Evolutionary conservation across 2,797 vertebrate species (phyloP).

Genomic region (Muraenolepis orangiensis): DNA sequence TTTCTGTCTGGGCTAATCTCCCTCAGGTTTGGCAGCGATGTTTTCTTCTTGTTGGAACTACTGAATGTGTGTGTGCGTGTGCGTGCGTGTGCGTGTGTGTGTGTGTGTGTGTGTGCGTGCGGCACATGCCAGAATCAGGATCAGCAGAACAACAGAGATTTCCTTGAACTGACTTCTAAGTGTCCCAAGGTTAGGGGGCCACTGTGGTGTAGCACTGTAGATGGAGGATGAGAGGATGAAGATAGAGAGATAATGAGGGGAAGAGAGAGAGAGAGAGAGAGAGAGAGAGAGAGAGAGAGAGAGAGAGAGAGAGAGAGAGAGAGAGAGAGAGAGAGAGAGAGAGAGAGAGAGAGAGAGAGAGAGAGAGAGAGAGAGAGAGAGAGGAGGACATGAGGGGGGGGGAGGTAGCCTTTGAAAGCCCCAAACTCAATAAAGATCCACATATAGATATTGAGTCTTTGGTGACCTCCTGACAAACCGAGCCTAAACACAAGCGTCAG

Average conservation of each 20-base stretch:
- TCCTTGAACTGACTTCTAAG: neutral
- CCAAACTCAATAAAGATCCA: neutral
- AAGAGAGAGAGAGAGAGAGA: too few species aligned
- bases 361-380: too few species aligned
- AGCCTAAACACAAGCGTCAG: slow-evolving; percentile 16
- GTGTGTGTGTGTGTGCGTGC: neutral
- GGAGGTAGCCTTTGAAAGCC: too few species aligned
- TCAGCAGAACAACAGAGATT: neutral
- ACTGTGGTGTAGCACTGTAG: neutral
- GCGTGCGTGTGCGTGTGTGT: neutral
- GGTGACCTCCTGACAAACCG: slow-evolving; percentile 25
- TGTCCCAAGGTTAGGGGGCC: neutral
- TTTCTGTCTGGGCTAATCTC: neutral
- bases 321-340: too few species aligned
- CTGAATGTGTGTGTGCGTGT: neutral
- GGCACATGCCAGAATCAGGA: slow-evolving; percentile 6
- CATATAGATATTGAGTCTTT: neutral
- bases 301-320: too few species aligned
- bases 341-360: too few species aligned
- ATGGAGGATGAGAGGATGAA: neutral
- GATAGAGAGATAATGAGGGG: too few species aligned
- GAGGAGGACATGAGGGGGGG: too few species aligned
- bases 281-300: too few species aligned
- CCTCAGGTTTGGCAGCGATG: neutral
- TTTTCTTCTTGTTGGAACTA: neutral